Base-by-base conservation (phyloP, 2,888 invertebrate genomes). In the Lasioglossum marginatum region DNA sequence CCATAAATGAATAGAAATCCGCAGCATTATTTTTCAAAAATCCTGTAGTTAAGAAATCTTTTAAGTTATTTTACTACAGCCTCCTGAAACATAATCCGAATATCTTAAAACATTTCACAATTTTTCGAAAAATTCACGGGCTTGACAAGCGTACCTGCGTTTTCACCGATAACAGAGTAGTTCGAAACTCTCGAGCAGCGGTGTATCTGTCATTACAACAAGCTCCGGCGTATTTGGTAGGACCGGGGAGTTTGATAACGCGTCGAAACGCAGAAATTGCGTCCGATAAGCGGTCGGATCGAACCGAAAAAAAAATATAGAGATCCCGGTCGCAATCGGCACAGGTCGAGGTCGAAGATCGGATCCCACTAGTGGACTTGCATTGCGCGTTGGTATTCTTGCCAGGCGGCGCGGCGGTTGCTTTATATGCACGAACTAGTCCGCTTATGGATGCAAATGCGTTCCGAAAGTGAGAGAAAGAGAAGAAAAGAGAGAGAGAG, bases 391-490 rank as follows among this genome's bases (percentile, higher is more conserved):
- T 85, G 74, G 77, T 71, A 80, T 79, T 82, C 85, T 85, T 85
- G 77, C n/a, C 71, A 52, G 40, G 45, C 10, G 60, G 34, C 8
- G 45, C 10, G 60, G 34, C 12, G 63, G 79, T 71, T 74, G 81
- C 79, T 79, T 85, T 82, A 82, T 80, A 82, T 75, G 85, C 75
- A 43, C 75, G 82, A 57, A 78, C 82, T 72, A 68, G 79, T 75
- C 71, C 85, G 85, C 66, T 87, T 87, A 85, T 82, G 75, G 85
- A 87, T 87, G 87, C 85, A 85, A 86, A 85, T 85, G 79, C 76
- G 84, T 72, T 75, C 75, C 43, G 52, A 63, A 68, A 40, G 57
- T n/a, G 10, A 57, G 10, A n/a, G 10, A n/a, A 4, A n/a, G 10
- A 23, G 52, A 8, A 23, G 8, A 3, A 57, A 10, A 57, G 10